Percentiles rank a stretch among this genome's conserved stretches.
phyloP scores from a whole-genome alignment of 2,113 vertebrate genomes.

The Montifringilla adamsi region DNA sequence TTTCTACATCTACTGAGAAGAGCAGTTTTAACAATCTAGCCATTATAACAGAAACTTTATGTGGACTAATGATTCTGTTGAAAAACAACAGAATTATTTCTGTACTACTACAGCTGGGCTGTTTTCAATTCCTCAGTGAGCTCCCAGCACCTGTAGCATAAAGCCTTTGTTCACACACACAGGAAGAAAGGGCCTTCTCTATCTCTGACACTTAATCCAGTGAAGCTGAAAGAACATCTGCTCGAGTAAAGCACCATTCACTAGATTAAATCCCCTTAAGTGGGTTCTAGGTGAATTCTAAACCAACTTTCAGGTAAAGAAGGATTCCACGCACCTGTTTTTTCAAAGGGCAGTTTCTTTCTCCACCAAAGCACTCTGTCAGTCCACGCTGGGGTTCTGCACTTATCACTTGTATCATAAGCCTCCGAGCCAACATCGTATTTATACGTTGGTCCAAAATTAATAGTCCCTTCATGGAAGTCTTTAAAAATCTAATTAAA shows the following conservation, averaged over 20 bases:
- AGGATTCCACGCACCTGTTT: conserved; percentile 60
- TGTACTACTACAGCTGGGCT: background rate
- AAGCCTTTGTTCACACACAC: background rate
- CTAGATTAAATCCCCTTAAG: background rate
- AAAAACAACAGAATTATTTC: background rate
- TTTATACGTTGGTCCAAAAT: conserved; percentile 83
- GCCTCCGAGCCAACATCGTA: conserved; percentile 79
- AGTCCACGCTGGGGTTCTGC: conserved; percentile 82
- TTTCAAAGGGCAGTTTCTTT: conserved; percentile 75
- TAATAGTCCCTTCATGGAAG: conserved; percentile 80
- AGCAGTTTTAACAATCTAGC: background rate
- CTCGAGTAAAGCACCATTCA: background rate
- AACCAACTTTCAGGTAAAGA: background rate
- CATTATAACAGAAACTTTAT: background rate
- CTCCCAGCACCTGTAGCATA: background rate
- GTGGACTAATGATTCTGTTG: background rate
- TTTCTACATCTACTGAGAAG: background rate
- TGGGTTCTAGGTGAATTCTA: background rate
- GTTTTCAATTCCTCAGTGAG: background rate
- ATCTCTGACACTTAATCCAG: background rate
- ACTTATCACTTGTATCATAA: conserved; percentile 83
- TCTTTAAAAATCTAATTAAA: conserved; percentile 79
- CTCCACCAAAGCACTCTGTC: conserved; percentile 83
- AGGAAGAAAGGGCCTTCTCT: background rate
- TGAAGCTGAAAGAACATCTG: background rate